These are phyloP conservation scores for Nymphalis polychloros DNA, from an alignment of 2,888 invertebrate genomes.

Conservation along the genomic window DNA sequence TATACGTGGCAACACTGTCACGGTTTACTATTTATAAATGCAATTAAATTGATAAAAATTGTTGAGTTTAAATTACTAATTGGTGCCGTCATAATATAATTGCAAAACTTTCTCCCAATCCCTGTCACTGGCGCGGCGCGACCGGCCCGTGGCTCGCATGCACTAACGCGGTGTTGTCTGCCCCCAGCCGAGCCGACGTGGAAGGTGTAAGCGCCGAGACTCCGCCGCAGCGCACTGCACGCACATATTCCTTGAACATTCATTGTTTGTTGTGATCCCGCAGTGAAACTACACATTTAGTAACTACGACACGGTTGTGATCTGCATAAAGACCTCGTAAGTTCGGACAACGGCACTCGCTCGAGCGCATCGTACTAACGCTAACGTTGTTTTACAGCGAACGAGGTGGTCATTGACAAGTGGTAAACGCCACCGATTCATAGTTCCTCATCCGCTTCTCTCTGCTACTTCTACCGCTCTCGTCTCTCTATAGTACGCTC, in stretches of 20 bases:
- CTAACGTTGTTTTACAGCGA: constrained; percentile 84
- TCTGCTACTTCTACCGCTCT: constrained; percentile 74
- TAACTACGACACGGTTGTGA: constrained; percentile 78
- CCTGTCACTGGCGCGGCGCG: constrained; percentile 37
- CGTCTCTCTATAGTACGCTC: constrained; percentile 50
- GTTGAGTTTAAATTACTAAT: constrained; percentile 8
- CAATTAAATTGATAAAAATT: constrained; percentile 15
- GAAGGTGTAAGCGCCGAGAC: constrained; percentile 72
- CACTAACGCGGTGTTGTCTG: constrained; percentile 75
- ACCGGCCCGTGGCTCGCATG: constrained; percentile 58
- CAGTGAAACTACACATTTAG: constrained; percentile 79
- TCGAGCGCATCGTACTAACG: constrained; percentile 68
- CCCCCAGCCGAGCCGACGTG: constrained; percentile 78
- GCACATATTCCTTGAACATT: constrained; percentile 80
- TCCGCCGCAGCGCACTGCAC: constrained; percentile 73
- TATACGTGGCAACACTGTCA: constrained; percentile 22
- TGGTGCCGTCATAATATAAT: constrained; percentile 28
- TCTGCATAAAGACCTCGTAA: constrained; percentile 72
- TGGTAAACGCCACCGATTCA: constrained; percentile 82
- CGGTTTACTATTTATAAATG: constrained; percentile 8
- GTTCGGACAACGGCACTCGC: constrained; percentile 69
- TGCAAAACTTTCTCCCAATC: constrained; percentile 53
- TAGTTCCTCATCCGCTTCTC: constrained; percentile 79
- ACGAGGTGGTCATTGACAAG: constrained; percentile 87
- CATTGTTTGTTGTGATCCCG: constrained; percentile 82